Percentiles rank a stretch among this genome's conserved stretches.
Conservation (phyloP, 2,113 vertebrate species). For the human region GRCh38 chr2:98476001-98476500, state of each 20-base stretch:
- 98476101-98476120: neutral
- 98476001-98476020: neutral
- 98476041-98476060: neutral
- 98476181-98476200: neutral
- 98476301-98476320: neutral
- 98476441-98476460: neutral
- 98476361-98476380: neutral
- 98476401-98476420: neutral
- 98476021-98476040: slow-evolving; percentile 21
- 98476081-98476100: neutral
- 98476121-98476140: slow-evolving; percentile 3
- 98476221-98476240: neutral
- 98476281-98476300: neutral
- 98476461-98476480: neutral
- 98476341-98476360: neutral
- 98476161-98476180: neutral
- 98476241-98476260: neutral
- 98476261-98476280: neutral
- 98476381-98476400: neutral
- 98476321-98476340: neutral
- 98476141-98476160: neutral
- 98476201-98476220: neutral
- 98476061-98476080: slow-evolving; percentile 26
- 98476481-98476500: neutral
- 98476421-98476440: neutral